Conservation (phyloP, 2,113 vertebrate genomes). For the Merops nubicus region DNA sequence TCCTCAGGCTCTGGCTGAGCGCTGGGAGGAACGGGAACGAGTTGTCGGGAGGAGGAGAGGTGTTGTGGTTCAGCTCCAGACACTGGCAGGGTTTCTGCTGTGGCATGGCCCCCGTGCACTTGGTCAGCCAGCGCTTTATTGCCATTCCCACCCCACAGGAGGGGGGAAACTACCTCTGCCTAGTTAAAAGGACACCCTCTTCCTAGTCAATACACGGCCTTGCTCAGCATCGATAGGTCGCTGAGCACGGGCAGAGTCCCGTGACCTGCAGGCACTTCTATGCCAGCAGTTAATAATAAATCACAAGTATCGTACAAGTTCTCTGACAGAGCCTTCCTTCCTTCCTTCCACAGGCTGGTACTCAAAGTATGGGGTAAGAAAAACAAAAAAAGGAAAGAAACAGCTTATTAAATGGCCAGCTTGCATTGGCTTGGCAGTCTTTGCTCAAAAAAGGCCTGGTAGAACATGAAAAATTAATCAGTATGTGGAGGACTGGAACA, state of each 20-base stretch:
- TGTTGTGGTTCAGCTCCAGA: background rate
- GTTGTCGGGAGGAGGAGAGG: background rate
- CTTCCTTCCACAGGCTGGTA: conserved; percentile 50
- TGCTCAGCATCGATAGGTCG: background rate
- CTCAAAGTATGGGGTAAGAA: conserved; percentile 55
- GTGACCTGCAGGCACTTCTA: background rate
- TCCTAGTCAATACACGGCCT: background rate
- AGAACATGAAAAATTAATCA: conserved; percentile 22
- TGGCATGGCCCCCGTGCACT: fast-evolving
- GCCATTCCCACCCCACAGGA: background rate
- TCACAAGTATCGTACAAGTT: conserved; percentile 36
- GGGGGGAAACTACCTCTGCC: background rate
- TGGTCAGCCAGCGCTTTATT: background rate
- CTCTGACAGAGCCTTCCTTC: conserved; percentile 66
- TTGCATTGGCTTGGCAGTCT: conserved; percentile 15
- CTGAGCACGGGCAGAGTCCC: background rate
- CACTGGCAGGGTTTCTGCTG: background rate
- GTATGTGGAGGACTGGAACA: background rate
- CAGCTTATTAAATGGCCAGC: background rate
- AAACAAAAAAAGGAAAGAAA: conserved; percentile 54
- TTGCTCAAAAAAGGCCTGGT: conserved; percentile 27
- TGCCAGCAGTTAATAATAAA: conserved; percentile 61
- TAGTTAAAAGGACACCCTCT: background rate
- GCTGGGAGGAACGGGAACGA: background rate
- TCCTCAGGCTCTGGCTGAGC: background rate